Percentiles rank a stretch among this genome's conserved stretches.
Evolutionary conservation across 1,140 invertebrate genomes (phyloP).

Genomic region (Hypothenemus hampei): DNA sequence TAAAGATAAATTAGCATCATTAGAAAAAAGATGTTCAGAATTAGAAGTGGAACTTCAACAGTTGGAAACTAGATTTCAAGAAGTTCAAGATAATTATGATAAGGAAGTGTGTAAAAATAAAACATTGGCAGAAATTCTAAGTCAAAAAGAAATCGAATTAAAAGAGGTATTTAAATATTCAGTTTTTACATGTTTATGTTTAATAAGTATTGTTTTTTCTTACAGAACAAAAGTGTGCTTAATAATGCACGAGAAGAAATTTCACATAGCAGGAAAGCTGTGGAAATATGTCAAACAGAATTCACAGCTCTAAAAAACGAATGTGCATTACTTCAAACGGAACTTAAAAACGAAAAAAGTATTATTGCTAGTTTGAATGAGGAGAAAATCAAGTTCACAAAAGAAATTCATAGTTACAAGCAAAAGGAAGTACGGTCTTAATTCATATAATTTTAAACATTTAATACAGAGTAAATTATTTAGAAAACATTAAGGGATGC

Average conservation of each 20-base stretch:
- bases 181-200: slow-evolving; percentile 10
- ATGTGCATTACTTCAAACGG: slow-evolving; percentile 49
- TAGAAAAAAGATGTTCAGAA: slow-evolving; percentile 36
- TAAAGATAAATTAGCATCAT: slow-evolving; percentile 55
- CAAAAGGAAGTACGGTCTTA: slow-evolving; percentile 48
- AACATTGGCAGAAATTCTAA: slow-evolving; percentile 50
- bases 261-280: slow-evolving; percentile 48
- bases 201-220: slow-evolving; percentile 3
- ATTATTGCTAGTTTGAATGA: slow-evolving; percentile 48
- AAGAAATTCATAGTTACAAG: slow-evolving; percentile 47
- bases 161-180: no score
- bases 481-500: slow-evolving; percentile 48
- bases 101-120: slow-evolving; percentile 50
- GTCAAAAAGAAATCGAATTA: slow-evolving; percentile 50
- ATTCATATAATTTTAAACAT: neutral
- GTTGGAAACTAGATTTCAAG: slow-evolving; percentile 47
- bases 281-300: slow-evolving; percentile 54
- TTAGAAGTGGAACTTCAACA: slow-evolving; percentile 42
- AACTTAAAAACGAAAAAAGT: slow-evolving; percentile 51
- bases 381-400: slow-evolving; percentile 49
- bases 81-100: slow-evolving; percentile 49
- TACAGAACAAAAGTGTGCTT: slow-evolving; percentile 41
- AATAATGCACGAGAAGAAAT: slow-evolving; percentile 46
- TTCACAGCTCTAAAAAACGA: slow-evolving; percentile 51
- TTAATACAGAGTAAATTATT: slow-evolving; percentile 14